These are phyloP conservation scores for Trachelipus rathkii DNA, from an alignment of 1,140 invertebrate genomes.

Conservation along the genomic window DNA sequence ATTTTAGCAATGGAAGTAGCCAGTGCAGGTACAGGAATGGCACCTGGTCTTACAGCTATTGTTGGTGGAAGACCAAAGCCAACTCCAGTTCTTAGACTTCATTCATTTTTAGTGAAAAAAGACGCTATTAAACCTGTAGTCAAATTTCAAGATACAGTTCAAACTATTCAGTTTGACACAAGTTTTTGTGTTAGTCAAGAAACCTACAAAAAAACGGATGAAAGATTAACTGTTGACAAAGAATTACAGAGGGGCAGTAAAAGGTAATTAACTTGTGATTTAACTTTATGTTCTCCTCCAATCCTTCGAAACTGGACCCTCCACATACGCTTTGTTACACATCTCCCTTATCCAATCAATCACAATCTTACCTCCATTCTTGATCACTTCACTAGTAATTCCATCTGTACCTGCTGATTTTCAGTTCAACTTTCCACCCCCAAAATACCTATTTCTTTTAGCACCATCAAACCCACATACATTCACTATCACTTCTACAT, in stretches of 20 bases:
- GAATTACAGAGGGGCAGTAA: background rate
- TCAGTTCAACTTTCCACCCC: no score
- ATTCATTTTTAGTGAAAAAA: slow-evolving; percentile 55
- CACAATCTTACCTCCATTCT: no score
- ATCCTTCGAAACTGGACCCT: no score
- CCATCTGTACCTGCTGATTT: no score
- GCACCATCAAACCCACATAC: no score
- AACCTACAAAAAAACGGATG: background rate
- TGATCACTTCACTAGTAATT: no score
- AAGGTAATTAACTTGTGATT: background rate
- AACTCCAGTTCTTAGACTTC: slow-evolving; percentile 54
- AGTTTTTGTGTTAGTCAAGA: slow-evolving; percentile 7
- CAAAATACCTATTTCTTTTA: no score
- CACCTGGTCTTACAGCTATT: slow-evolving; percentile 55
- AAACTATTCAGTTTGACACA: slow-evolving; percentile 22
- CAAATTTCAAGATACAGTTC: slow-evolving; percentile 33
- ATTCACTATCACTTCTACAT: no score
- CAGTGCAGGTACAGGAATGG: slow-evolving; percentile 58
- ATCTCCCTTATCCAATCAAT: no score
- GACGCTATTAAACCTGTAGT: slow-evolving; percentile 49
- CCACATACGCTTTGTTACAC: no score
- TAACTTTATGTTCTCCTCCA: no score
- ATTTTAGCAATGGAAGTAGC: slow-evolving; percentile 56
- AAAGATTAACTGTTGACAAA: background rate
- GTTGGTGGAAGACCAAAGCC: slow-evolving; percentile 57